Percentiles rank a stretch among this genome's conserved stretches.
Evolutionary conservation across 2,888 invertebrate species (phyloP).

Genomic region (Macropis europaea): DNA sequence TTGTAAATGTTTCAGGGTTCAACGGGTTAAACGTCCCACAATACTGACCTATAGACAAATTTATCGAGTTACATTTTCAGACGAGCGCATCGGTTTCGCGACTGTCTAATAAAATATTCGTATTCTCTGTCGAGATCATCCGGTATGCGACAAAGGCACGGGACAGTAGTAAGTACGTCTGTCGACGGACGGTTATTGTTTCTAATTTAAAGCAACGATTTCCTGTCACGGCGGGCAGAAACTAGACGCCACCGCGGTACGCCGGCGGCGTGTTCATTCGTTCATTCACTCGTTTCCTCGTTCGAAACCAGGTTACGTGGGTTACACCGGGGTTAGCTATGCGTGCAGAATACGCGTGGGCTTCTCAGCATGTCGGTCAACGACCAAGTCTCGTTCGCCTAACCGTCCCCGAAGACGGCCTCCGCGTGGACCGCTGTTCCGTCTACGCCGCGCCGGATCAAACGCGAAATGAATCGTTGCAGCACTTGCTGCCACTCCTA

Average conservation of each 20-base stretch:
- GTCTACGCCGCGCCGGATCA: background rate
- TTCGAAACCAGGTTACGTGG: conserved; percentile 58
- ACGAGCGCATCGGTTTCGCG: too few relatives aligned
- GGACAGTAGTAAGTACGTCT: conserved; percentile 7
- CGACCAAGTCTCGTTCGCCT: conserved; percentile 9
- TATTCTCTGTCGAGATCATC: too few relatives aligned
- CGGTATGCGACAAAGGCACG: conserved; percentile 42
- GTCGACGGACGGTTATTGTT: conserved; percentile 67
- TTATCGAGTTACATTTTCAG: too few relatives aligned
- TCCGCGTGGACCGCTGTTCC: conserved; percentile 15
- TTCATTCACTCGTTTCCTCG: conserved; percentile 53
- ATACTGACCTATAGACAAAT: too few relatives aligned
- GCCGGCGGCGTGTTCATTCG: conserved; percentile 22
- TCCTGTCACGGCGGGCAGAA: conserved; percentile 61
- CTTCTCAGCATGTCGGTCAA: conserved; percentile 44
- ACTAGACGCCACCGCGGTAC: conserved; percentile 35
- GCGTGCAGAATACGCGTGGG: conserved; percentile 59
- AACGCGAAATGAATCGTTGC: conserved; percentile 19
- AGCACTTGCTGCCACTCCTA: conserved; percentile 27
- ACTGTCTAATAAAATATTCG: too few relatives aligned
- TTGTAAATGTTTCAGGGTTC: too few relatives aligned
- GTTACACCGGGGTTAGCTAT: conserved; percentile 53
- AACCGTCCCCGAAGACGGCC: background rate
- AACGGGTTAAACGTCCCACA: too few relatives aligned
- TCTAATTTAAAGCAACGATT: conserved; percentile 74